Evolutionary conservation across 2,113 vertebrate genomes (phyloP), one percentile per base, ranked within the genome.

Genomic region (Cynocephalus volans): DNA sequence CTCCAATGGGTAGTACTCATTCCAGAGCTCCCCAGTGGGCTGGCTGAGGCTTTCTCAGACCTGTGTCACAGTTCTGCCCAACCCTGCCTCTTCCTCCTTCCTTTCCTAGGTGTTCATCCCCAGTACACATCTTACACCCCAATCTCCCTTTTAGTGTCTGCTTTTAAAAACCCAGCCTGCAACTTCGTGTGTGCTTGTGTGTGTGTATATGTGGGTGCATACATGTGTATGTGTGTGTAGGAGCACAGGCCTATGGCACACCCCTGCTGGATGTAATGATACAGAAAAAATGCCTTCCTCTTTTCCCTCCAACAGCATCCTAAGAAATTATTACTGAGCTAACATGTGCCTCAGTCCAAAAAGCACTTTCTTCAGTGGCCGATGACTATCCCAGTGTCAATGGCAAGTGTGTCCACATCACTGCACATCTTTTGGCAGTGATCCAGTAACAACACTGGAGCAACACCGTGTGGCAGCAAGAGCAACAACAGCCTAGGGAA

Each of bases 131-230:
- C 31, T 75, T 87, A 88, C 1, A 83, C 13, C 21, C 24, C 41
- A 73, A 69, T 70, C 62, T 72, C 33, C 23, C 64, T 33, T 4
- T 76, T 58, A n/a, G 21, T 18, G 4, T 70, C 48, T 41, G 13
- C 28, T 94, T 86, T 48, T 86, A 92, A 95, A 88, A 79, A 75
- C 23, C 52, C 73, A 82, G 54, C 9, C 45, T 69, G 23, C 17
- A 82, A 72, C 11, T 19, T 1, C 28, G 48, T 64, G 11, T 72
- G 19, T 50, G 0, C 33, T 11, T 23, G 4, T 67, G 13, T 28
- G 8, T 7, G 18, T 52, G 33, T 58, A 8, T 45, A 13, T 77
- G 26, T 23, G 8, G n/a, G 5, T 50, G 52, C 28, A 14, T 62
- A 18, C 36, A 0, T 41, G 24, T 31, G 1, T 41, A 7, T n/a